These are phyloP conservation scores for Cochlearius cochlearius DNA, from an alignment of 2,113 vertebrate genomes.

Conservation along the genomic window DNA sequence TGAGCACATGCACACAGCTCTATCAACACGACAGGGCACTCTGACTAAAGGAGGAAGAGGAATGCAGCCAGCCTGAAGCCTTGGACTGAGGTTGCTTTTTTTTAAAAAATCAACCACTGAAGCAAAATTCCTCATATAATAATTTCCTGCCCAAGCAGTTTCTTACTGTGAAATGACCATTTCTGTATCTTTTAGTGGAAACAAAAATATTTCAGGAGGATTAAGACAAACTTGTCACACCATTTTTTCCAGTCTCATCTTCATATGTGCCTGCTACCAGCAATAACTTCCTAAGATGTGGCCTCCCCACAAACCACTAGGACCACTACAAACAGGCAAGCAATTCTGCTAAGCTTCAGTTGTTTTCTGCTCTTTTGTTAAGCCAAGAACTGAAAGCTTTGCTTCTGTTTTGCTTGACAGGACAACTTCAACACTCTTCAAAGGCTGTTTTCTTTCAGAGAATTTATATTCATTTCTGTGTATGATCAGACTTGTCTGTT, in stretches of 20 bases:
- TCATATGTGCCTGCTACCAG: constrained; percentile 18
- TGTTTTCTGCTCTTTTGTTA: not conserved
- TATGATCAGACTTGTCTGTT: not conserved
- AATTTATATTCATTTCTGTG: not conserved
- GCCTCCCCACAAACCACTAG: constrained; percentile 18
- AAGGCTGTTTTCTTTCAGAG: not conserved
- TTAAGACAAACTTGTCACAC: not conserved
- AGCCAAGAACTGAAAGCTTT: not conserved
- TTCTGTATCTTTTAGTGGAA: constrained; percentile 37
- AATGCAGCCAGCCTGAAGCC: not conserved
- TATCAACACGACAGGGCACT: not conserved
- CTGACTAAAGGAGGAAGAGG: not conserved
- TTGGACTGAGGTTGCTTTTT: not conserved
- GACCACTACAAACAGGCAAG: constrained; percentile 5
- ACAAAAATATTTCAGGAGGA: constrained; percentile 26
- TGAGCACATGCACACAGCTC: not conserved
- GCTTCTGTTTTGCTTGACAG: not conserved
- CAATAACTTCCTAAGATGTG: constrained; percentile 40
- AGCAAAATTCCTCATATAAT: not conserved
- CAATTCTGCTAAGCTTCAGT: not conserved
- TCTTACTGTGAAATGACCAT: not conserved
- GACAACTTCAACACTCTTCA: not conserved
- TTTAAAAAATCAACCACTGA: not conserved
- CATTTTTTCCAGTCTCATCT: constrained; percentile 39
- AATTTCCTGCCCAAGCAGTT: not conserved